A percentile compares a stretch with the other conserved stretches of the same genome.
These are phyloP conservation scores for Gadus macrocephalus DNA, from an alignment of 2,113 vertebrate genomes.

Conservation along the genomic window DNA sequence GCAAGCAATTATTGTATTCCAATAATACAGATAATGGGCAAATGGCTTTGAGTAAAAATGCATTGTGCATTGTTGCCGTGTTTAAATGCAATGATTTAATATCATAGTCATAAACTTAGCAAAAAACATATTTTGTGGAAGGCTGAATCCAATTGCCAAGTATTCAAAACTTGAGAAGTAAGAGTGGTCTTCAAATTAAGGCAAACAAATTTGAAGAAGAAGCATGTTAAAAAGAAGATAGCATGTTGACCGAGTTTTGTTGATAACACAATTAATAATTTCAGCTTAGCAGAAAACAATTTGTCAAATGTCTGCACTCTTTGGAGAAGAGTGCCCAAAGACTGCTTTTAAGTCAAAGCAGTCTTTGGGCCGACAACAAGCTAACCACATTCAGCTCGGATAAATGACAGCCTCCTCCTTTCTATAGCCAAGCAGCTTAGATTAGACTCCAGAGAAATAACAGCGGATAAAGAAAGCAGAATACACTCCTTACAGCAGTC, in stretches of 20 bases:
- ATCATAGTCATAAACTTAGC: not conserved
- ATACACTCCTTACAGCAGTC: no score
- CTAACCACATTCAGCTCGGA: no score
- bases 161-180: constrained; percentile 7
- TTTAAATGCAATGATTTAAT: not conserved
- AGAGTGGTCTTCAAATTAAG: constrained; percentile 6
- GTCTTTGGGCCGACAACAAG: no score
- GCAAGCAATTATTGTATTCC: not conserved
- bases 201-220: constrained; percentile 18
- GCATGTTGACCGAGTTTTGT: constrained; percentile 27
- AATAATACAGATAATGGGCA: not conserved
- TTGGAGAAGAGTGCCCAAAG: no score
- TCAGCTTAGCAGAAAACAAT: constrained; percentile 17
- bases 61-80: constrained; percentile 1
- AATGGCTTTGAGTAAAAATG: not conserved
- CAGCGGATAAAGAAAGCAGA: no score
- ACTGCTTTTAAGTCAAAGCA: no score
- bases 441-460: no score
- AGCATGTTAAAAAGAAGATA: constrained; percentile 20
- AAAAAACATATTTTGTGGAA: not conserved
- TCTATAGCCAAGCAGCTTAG: no score
- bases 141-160: constrained; percentile 12
- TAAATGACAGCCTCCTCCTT: no score
- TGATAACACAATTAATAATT: constrained; percentile 41
- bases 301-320: no score